Evolutionary conservation across 2,888 invertebrate species (phyloP), one percentile per base, ranked within the genome.

Genomic region (Lasioglossum oenotherae): DNA sequence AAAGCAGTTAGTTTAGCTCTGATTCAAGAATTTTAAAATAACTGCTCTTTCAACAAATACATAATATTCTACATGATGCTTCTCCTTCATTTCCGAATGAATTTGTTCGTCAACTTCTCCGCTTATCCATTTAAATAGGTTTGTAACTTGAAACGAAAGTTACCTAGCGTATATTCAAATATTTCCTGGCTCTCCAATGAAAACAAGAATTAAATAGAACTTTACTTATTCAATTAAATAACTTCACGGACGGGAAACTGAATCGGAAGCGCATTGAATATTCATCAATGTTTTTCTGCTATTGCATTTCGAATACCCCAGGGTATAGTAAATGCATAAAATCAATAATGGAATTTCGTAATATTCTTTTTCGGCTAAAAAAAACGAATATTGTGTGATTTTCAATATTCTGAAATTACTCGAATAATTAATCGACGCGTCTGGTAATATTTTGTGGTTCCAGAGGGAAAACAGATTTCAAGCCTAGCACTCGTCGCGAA

Each of bases 401-500:
- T n/a, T 41, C 2, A 71, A 71, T 41, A 23, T 41, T 3, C 0
- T 5, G 2, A n/a, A 71, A 38, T 71, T 41, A n/a, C 41, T 41
- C 4, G 41, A 71, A 71, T 64, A 49, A 23, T 35, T 3, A 67
- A 41, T 31, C 16, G 31, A 35, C 73, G 38, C 46, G 46, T 16
- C 4, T 38, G 38, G 14, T 6, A 74, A 38, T 46, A 35, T 23
- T 46, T 46, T 14, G 14, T 19, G 74, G 19, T 64, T 27, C 14
- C 10, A 49, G 16, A 53, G 35, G 12, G 23, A 10, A 75, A 71
- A 74, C 69, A 74, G 79, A 82, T 83, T 74, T 49, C 78, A 41
- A 82, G n/a, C 14, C 41, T 31, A 4, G 3, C 49, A 19, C 10
- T 46, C 14, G 23, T 2, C n/a, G 19, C 8, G 57, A 64, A 72